Evolutionary conservation across 2,113 vertebrate genomes (phyloP).

Genomic region (Paratilapia polleni): DNA sequence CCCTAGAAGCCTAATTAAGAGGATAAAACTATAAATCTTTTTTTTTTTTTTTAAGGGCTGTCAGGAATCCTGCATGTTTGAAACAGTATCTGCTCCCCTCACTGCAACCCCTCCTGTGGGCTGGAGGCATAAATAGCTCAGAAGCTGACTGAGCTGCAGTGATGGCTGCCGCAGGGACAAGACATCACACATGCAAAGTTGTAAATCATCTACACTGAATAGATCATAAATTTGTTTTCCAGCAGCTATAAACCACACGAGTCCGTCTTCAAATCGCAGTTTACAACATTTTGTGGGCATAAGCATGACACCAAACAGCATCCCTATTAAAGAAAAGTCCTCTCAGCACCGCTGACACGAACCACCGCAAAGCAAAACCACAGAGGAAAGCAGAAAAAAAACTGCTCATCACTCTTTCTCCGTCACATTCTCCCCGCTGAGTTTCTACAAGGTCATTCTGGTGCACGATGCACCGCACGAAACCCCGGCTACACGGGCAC

Average conservation of each 20-base stretch:
- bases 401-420: constrained; percentile 43
- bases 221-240: background rate
- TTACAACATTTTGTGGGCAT: background rate
- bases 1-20: background rate
- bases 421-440: constrained; percentile 47
- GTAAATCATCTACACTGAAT: background rate
- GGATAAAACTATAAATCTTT: background rate
- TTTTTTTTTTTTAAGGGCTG: background rate
- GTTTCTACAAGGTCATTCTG: constrained; percentile 73
- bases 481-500: background rate
- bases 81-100: background rate
- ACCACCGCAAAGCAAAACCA: constrained; percentile 30
- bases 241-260: background rate
- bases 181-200: constrained; percentile 25
- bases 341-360: background rate
- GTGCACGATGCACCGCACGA: constrained; percentile 59
- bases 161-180: constrained; percentile 48
- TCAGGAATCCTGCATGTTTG: background rate
- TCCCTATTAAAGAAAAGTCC: background rate
- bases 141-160: constrained; percentile 31
- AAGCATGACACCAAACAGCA: background rate
- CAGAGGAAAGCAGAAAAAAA: background rate
- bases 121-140: constrained; percentile 28
- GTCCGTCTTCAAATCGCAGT: background rate
- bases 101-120: constrained; percentile 7